Evolutionary conservation across 2,797 vertebrate genomes (phyloP).

Genomic region (Poeciliopsis presidionis): DNA sequence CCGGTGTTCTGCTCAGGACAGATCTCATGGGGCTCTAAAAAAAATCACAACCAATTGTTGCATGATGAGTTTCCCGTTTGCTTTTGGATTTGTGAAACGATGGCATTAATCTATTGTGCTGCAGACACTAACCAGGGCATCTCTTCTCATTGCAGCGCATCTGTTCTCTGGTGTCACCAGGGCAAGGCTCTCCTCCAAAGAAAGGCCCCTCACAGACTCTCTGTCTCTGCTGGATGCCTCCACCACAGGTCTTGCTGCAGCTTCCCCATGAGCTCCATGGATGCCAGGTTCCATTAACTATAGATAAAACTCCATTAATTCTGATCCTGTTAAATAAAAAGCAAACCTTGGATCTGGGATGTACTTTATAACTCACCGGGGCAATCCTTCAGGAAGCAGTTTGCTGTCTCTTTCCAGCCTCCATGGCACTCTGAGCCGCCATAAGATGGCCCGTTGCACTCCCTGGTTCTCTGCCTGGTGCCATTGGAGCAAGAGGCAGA

Average conservation of each 20-base stretch:
- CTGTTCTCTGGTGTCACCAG: slow-evolving; percentile 88
- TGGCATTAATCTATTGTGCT: neutral
- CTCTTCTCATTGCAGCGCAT: slow-evolving; percentile 89
- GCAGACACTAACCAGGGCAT: slow-evolving; percentile 88
- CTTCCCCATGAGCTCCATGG: slow-evolving; percentile 90
- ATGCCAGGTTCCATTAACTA: slow-evolving; percentile 96
- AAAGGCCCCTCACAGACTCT: slow-evolving; percentile 91
- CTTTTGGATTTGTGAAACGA: neutral
- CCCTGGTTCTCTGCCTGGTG: slow-evolving; percentile 91
- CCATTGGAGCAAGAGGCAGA: slow-evolving; percentile 94
- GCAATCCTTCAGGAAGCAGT: slow-evolving; percentile 94
- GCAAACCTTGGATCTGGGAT: neutral
- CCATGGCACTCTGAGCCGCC: slow-evolving; percentile 97
- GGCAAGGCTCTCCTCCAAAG: slow-evolving; percentile 89
- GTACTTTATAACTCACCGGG: slow-evolving; percentile 81
- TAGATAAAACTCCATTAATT: slow-evolving; percentile 33
- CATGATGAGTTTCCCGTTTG: slow-evolving; percentile 3
- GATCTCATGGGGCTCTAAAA: slow-evolving; percentile 93
- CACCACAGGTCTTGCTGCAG: slow-evolving; percentile 91
- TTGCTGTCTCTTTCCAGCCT: slow-evolving; percentile 87
- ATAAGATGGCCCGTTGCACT: slow-evolving; percentile 96
- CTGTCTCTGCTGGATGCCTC: slow-evolving; percentile 90
- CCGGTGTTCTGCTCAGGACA: slow-evolving; percentile 89
- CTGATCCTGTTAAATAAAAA: neutral
- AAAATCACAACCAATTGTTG: slow-evolving; percentile 10